phyloP scores from a whole-genome alignment of 2,888 invertebrate species.

The Biston stratarius region DNA sequence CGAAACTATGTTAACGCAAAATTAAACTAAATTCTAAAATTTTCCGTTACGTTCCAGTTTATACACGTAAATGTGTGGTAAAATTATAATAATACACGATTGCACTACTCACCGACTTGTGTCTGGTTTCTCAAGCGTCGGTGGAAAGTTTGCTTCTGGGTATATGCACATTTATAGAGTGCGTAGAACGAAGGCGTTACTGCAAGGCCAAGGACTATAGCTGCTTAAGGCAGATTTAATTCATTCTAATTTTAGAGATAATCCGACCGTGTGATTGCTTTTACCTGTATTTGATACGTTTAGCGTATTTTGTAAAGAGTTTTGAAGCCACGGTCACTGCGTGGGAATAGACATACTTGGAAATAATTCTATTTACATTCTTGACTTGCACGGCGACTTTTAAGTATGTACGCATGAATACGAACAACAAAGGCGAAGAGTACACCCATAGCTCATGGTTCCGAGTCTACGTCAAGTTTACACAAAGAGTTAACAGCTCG shows the following conservation, averaged over 20 bases:
- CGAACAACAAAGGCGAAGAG: slow-evolving; percentile 53
- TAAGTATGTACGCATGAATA: slow-evolving; percentile 50
- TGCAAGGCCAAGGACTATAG: slow-evolving; percentile 12
- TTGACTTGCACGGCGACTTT: slow-evolving; percentile 55
- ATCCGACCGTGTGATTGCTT: slow-evolving; percentile 7
- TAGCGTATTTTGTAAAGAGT: slow-evolving; percentile 41
- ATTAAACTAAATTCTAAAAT: slow-evolving; percentile 23
- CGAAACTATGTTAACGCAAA: slow-evolving; percentile 27
- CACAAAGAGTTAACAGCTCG: slow-evolving; percentile 29
- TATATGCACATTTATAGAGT: slow-evolving; percentile 13
- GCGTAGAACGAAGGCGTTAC: slow-evolving; percentile 1
- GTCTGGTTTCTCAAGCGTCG: slow-evolving; percentile 22
- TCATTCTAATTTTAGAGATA: slow-evolving; percentile 1
- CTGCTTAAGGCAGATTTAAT: slow-evolving; percentile 6
- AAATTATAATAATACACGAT: slow-evolving; percentile 24
- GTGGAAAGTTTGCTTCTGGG: slow-evolving; percentile 22
- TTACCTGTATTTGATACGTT: slow-evolving; percentile 10
- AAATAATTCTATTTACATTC: slow-evolving; percentile 70
- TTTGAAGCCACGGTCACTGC: slow-evolving; percentile 56
- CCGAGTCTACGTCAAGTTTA: slow-evolving; percentile 29
- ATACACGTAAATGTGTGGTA: slow-evolving; percentile 22
- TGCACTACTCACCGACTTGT: slow-evolving; percentile 1
- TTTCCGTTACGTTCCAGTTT: slow-evolving; percentile 22
- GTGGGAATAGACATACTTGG: slow-evolving; percentile 70
- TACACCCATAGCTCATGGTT: slow-evolving; percentile 21